Conservation (phyloP, 2,797 vertebrate species). For the Otolemur crassicaudatus region DNA sequence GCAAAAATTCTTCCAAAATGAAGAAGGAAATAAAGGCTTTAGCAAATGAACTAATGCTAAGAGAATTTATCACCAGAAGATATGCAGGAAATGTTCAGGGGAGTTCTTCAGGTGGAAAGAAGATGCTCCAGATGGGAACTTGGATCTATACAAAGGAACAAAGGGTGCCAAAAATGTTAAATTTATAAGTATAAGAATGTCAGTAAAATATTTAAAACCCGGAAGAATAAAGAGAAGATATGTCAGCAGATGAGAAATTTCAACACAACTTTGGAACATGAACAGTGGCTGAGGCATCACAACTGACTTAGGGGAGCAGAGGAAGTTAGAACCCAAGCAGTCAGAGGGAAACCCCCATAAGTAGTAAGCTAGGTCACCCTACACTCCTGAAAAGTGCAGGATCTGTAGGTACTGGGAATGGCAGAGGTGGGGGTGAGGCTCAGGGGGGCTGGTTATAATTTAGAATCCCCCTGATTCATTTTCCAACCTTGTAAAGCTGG, state of each 20-base stretch:
- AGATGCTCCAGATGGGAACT: slow-evolving; percentile 60
- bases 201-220: slow-evolving; percentile 75
- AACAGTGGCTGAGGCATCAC: not conserved
- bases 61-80: slow-evolving; percentile 57
- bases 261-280: slow-evolving; percentile 11
- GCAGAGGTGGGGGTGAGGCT: not conserved
- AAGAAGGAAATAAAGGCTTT: slow-evolving; percentile 1
- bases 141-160: slow-evolving; percentile 53
- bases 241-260: slow-evolving; percentile 50
- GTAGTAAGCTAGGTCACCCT: not conserved
- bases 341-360: not conserved
- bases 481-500: not conserved
- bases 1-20: slow-evolving; percentile 47
- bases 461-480: not conserved
- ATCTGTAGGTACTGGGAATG: not conserved
- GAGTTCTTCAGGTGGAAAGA: slow-evolving; percentile 53
- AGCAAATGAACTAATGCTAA: slow-evolving; percentile 29
- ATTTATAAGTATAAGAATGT: slow-evolving; percentile 58
- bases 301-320: not conserved
- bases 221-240: slow-evolving; percentile 59
- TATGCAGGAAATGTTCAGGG: slow-evolving; percentile 33
- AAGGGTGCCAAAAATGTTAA: slow-evolving; percentile 55
- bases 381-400: not conserved
- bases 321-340: not conserved
- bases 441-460: not conserved